A percentile compares a stretch with the other conserved stretches of the same genome.
These are phyloP conservation scores for Xestia xanthographa DNA, from an alignment of 2,888 invertebrate genomes.

Conservation along the genomic window DNA sequence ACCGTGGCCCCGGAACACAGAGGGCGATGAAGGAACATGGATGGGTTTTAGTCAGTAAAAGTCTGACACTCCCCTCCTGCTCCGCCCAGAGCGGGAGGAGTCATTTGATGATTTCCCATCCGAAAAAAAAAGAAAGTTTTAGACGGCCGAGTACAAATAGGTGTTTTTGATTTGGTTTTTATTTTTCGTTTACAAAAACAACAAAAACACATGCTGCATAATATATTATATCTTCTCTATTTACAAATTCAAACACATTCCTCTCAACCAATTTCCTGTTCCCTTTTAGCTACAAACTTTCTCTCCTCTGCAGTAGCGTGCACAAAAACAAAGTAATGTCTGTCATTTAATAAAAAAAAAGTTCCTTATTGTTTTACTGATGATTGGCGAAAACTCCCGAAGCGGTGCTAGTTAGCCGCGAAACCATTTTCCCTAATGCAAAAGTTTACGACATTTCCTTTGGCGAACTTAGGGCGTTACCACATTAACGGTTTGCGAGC, in stretches of 20 bases:
- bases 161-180: not conserved
- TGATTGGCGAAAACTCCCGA: slow-evolving; percentile 47
- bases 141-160: not conserved
- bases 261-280: not conserved
- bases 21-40: too few relatives aligned
- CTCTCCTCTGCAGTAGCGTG: not conserved
- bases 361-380: slow-evolving; percentile 45
- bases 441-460: slow-evolving; percentile 45
- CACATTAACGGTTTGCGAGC: not conserved
- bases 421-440: slow-evolving; percentile 55
- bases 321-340: slow-evolving; percentile 44
- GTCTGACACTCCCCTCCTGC: too few relatives aligned
- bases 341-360: slow-evolving; percentile 48
- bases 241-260: not conserved
- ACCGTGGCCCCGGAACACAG: too few relatives aligned
- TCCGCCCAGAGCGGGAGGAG: too few relatives aligned
- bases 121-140: too few relatives aligned
- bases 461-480: slow-evolving; percentile 5
- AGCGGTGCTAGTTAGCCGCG: slow-evolving; percentile 43
- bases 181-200: not conserved
- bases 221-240: not conserved
- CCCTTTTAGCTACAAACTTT: slow-evolving; percentile 32
- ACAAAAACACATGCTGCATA: not conserved
- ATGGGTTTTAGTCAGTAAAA: too few relatives aligned
- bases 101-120: too few relatives aligned